Evolutionary conservation across 53 echinoderm and acorn worm species (phyloP), one percentile per base, ranked within the genome.

Genomic region (Holothuria scabra): DNA sequence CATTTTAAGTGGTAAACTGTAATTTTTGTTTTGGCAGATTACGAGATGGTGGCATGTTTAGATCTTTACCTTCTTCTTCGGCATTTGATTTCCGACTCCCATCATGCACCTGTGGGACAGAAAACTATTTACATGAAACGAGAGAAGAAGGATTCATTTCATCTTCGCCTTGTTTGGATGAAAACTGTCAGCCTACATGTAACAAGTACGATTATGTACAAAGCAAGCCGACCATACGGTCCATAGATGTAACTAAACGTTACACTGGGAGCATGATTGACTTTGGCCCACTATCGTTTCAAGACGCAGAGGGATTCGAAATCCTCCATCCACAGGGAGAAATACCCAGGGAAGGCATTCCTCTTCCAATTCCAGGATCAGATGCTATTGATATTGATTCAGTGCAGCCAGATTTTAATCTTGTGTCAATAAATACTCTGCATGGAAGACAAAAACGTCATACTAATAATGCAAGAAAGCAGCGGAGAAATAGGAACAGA

Each of bases 41-140:
- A 20, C 92, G 71, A 57, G 92, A 97, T 71, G 97, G 97, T 24
- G 97, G 97, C 3, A 86, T 97, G 84, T 97, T 97, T 85, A 97
- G 90, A 65, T 82, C 41, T 21, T 48, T 89, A 33, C 97, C 92
- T 5, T 62, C 86, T 4, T 87, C 88, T 6, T 90, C 80, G 34
- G 88, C 95, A 31, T 95, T 92, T 35, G 84, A 84, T n/a, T 84
- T 92, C 9, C 88, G 90, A 14, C 88, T 95, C 22, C 95, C 95
- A 46, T 87, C 92, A 0, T 95, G 95, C 64, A 90, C 92, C 14
- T 95, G 95, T 44, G 84, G 87, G 28, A 86, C 84, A 44, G 65
- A 78, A 44, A 76, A 85, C 8, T 66, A 67, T 13, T 87, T 67
- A 4, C 60, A 69, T 31, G 85, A 82, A 19, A 14, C 63, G 13